Percentiles rank a stretch among this genome's conserved stretches.
phyloP scores from a whole-genome alignment of 2,113 vertebrate species.

The Aythya baeri region DNA sequence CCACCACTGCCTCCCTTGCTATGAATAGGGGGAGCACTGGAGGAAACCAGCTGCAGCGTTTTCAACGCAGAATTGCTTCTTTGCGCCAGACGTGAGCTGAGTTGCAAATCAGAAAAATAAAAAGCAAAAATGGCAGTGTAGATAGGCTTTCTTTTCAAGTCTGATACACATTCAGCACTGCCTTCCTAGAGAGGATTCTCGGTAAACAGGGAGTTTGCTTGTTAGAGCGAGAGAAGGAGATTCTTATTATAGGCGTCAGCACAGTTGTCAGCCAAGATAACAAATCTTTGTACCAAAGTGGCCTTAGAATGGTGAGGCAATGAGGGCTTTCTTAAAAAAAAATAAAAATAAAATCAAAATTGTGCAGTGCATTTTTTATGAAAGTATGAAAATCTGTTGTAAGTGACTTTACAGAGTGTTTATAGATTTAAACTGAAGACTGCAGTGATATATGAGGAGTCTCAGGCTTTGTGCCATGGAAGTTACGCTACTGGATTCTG shows the following conservation, averaged over 20 bases:
- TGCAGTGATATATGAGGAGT: constrained; percentile 33
- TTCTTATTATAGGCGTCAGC: constrained; percentile 60
- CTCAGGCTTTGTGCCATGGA: constrained; percentile 5
- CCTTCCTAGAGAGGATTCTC: constrained; percentile 66
- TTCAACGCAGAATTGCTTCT: constrained; percentile 57
- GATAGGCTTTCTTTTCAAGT: constrained; percentile 70
- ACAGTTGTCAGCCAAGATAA: constrained; percentile 60
- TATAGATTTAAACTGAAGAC: constrained; percentile 47
- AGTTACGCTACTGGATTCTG: neutral
- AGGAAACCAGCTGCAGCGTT: constrained; percentile 68
- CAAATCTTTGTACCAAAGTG: constrained; percentile 37
- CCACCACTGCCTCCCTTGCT: constrained; percentile 44
- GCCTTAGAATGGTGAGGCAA: constrained; percentile 42
- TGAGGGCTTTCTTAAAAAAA: constrained; percentile 7
- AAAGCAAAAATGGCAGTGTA: constrained; percentile 52
- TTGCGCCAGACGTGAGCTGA: constrained; percentile 49
- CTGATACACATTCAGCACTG: constrained; percentile 49
- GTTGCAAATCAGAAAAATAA: constrained; percentile 65
- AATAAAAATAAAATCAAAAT: neutral
- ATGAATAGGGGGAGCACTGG: constrained; percentile 3
- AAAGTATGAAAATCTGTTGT: constrained; percentile 48
- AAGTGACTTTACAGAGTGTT: constrained; percentile 31
- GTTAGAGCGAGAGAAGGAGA: constrained; percentile 62
- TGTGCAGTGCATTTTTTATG: neutral
- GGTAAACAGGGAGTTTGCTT: constrained; percentile 72